Evolutionary conservation across 2,113 vertebrate genomes (phyloP).

Genomic region (Alectura lathami): DNA sequence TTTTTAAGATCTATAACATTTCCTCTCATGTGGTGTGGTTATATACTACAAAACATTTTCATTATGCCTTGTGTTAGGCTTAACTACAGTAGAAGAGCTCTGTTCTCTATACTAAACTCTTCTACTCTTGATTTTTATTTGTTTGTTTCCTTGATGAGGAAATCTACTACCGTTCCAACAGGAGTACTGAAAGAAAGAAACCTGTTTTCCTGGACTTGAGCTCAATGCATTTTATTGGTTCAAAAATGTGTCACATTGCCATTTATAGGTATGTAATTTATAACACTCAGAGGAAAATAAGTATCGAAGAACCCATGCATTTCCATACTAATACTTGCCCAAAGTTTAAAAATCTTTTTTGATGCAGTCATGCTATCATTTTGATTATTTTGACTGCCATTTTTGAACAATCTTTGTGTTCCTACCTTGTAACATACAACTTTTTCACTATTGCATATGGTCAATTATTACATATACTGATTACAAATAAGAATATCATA

Average conservation of each 20-base stretch:
- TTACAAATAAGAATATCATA: accelerated
- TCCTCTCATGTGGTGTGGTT: background rate
- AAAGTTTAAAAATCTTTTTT: background rate
- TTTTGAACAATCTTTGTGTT: background rate
- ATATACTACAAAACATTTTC: background rate
- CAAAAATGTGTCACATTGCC: background rate
- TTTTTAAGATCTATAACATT: background rate
- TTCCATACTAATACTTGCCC: background rate
- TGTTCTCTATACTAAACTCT: background rate
- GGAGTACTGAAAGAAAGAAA: background rate
- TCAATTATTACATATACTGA: background rate
- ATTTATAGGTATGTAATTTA: background rate
- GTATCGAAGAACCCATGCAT: background rate
- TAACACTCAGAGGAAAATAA: background rate
- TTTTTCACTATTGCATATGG: background rate
- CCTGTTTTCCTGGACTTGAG: background rate
- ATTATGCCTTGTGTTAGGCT: background rate
- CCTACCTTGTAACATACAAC: background rate
- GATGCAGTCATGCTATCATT: accelerated
- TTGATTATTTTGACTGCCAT: background rate
- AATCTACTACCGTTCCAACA: background rate
- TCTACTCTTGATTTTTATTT: background rate
- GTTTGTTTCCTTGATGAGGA: background rate
- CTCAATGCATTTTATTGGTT: accelerated
- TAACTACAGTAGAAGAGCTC: background rate